Percentiles rank a stretch among this genome's conserved stretches.
Conservation (phyloP, 2,888 invertebrate genomes). For the Parnassius glacialis region DNA sequence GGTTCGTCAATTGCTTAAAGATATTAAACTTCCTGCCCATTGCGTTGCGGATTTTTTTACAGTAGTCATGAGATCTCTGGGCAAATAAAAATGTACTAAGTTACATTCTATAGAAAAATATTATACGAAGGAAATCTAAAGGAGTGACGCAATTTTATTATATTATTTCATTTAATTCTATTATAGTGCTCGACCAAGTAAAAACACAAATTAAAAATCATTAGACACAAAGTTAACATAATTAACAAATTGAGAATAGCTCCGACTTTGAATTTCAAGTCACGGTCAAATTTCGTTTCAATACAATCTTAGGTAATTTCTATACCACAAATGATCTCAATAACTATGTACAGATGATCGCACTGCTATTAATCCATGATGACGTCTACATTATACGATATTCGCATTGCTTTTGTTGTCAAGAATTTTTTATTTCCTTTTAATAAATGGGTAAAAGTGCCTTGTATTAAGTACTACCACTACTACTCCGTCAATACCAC, state of each 20-base stretch:
- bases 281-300: background rate
- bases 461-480: too few relatives aligned
- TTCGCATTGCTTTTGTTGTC: slow-evolving; percentile 2
- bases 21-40: slow-evolving; percentile 33
- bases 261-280: background rate
- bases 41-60: slow-evolving; percentile 23
- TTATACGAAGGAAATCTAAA: too few relatives aligned
- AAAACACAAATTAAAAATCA: too few relatives aligned
- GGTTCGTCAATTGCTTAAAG: slow-evolving; percentile 53
- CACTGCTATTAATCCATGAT: slow-evolving; percentile 14
- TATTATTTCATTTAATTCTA: too few relatives aligned
- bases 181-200: too few relatives aligned
- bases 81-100: slow-evolving; percentile 7
- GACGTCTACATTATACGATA: slow-evolving; percentile 5
- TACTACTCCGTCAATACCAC: too few relatives aligned
- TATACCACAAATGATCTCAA: background rate
- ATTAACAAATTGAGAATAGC: too few relatives aligned
- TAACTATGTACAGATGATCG: background rate
- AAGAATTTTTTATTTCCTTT: background rate
- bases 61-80: background rate
- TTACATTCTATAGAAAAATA: too few relatives aligned
- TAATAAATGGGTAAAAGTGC: too few relatives aligned
- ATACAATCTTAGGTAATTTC: background rate
- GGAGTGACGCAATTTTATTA: too few relatives aligned
- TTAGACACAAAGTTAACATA: too few relatives aligned